These are phyloP conservation scores for Ophonus ardosiacus DNA, from an alignment of 2,888 invertebrate species.

Conservation along the genomic window DNA sequence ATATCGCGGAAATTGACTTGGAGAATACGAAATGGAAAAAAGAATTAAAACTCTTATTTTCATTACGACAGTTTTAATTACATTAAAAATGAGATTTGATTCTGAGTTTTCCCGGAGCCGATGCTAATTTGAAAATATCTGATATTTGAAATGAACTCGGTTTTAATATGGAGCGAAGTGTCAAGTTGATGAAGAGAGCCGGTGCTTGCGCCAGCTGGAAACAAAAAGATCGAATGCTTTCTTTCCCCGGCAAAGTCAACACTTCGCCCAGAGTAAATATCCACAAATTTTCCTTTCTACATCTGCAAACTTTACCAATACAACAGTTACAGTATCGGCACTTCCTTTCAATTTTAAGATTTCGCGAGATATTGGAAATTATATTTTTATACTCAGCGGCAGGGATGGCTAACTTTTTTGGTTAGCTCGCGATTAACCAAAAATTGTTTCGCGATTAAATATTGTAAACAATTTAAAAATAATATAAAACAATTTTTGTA, in stretches of 20 bases:
- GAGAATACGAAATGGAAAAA: conserved; percentile 61
- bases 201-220: conserved; percentile 13
- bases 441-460: too few relatives aligned
- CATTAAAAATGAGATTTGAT: conserved; percentile 63
- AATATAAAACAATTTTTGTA: too few relatives aligned
- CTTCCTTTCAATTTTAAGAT: too few relatives aligned
- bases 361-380: too few relatives aligned
- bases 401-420: too few relatives aligned
- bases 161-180: conserved; percentile 53
- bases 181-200: conserved; percentile 42
- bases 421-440: too few relatives aligned
- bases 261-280: conserved; percentile 2
- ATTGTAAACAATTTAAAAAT: too few relatives aligned
- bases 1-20: conserved; percentile 64
- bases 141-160: conserved; percentile 61
- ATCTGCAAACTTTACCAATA: neutral
- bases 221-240: conserved; percentile 30
- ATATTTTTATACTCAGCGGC: too few relatives aligned
- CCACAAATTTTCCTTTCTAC: conserved; percentile 6
- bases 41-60: conserved; percentile 59
- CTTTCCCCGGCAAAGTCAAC: neutral
- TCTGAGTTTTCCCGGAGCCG: conserved; percentile 49
- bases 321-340: too few relatives aligned
- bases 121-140: conserved; percentile 60
- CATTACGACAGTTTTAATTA: conserved; percentile 61